phyloP scores from a whole-genome alignment of 2,113 vertebrate species.

The Caretta caretta region DNA sequence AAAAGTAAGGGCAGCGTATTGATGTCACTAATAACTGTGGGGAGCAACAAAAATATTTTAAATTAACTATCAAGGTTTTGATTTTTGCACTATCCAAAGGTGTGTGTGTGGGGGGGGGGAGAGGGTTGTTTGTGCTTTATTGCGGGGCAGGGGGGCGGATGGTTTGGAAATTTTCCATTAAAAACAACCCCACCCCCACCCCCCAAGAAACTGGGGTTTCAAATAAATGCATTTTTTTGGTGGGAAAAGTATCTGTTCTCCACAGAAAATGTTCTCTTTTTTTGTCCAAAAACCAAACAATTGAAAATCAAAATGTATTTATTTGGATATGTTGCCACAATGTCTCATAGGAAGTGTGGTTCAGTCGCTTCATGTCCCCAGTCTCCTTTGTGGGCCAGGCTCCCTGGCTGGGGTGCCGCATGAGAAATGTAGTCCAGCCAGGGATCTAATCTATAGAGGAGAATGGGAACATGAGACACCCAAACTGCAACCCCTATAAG shows the following conservation, averaged over 20 bases:
- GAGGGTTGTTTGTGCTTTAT: rapidly evolving
- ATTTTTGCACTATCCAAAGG: background rate
- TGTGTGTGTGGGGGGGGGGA: no score
- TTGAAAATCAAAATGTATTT: background rate
- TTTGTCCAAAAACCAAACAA: background rate
- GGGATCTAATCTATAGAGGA: background rate
- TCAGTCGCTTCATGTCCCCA: background rate
- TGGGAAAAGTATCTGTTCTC: background rate
- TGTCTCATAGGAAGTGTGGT: background rate
- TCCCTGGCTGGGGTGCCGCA: background rate
- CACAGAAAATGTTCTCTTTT: background rate
- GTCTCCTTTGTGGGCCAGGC: background rate
- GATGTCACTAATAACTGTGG: background rate
- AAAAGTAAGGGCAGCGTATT: background rate
- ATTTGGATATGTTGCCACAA: background rate
- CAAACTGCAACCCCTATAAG: background rate
- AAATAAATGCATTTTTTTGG: background rate
- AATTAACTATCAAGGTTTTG: background rate
- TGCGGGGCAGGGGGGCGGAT: background rate
- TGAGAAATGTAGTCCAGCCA: background rate
- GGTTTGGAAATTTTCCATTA: background rate
- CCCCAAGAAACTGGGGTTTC: background rate
- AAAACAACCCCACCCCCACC: background rate
- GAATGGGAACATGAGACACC: background rate
- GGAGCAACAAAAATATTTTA: background rate